Evolutionary conservation across 2,888 invertebrate genomes (phyloP).

Genomic region (Oligia fasciuncula): DNA sequence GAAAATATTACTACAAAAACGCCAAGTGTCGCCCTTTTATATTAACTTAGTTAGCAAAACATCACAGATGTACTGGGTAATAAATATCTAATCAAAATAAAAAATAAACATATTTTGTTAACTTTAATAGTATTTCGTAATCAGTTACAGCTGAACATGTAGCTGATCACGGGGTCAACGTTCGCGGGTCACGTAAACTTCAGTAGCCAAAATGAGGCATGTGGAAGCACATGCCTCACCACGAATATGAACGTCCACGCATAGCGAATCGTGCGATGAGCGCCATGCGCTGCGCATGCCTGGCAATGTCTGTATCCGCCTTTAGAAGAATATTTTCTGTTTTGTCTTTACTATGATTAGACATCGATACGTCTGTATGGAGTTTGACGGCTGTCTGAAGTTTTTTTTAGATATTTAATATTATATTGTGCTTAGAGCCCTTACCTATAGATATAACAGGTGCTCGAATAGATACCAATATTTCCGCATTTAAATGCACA

Average conservation of each 20-base stretch:
- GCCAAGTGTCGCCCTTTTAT: neutral
- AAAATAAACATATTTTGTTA: neutral
- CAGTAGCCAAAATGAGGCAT: neutral
- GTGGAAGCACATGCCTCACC: too few relatives aligned
- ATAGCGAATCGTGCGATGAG: too few relatives aligned
- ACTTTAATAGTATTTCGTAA: too few relatives aligned
- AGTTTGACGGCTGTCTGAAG: neutral
- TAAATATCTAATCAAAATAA: neutral
- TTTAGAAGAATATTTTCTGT: neutral
- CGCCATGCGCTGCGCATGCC: too few relatives aligned
- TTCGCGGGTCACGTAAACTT: neutral
- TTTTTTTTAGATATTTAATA: neutral
- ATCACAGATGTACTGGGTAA: neutral
- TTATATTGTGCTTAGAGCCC: neutral
- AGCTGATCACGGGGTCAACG: constrained; percentile 12
- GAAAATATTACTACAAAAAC: neutral
- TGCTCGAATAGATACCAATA: neutral
- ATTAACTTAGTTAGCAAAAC: too few relatives aligned
- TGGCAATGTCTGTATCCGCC: too few relatives aligned
- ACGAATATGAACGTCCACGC: too few relatives aligned
- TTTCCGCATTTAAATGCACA: neutral
- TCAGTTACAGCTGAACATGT: too few relatives aligned
- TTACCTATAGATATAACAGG: neutral
- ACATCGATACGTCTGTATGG: neutral
- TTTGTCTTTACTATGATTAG: constrained; percentile 5